phyloP scores from a whole-genome alignment of 30 jellyfish, hydroid and myxozoan genomes.

The Pelagia noctiluca region DNA sequence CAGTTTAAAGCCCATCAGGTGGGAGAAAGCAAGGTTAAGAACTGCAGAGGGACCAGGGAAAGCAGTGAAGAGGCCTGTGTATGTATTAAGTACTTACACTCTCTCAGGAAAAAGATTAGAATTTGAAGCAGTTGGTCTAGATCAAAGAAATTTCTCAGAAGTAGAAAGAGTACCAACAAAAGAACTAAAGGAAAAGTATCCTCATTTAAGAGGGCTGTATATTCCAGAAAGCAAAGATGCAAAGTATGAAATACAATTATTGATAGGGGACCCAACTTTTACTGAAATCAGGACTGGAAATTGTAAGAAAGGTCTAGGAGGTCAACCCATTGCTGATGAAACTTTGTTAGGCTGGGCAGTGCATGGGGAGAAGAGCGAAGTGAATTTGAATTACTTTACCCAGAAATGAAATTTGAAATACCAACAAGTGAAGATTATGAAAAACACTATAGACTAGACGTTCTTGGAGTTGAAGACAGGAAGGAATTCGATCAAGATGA shows the following conservation, averaged over 20 bases:
- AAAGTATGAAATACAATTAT: too few relatives aligned
- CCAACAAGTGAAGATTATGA: too few relatives aligned
- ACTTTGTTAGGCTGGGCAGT: slow-evolving; percentile 66
- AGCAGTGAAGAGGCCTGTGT: background rate
- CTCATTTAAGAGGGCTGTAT: too few relatives aligned
- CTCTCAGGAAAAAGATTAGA: too few relatives aligned
- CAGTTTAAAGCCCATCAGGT: background rate
- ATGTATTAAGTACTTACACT: background rate
- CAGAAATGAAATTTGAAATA: too few relatives aligned
- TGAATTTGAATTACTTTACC: slow-evolving; percentile 40
- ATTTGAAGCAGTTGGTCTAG: too few relatives aligned
- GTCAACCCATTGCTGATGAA: slow-evolving; percentile 67
- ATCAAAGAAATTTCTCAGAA: background rate
- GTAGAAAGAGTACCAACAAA: too few relatives aligned
- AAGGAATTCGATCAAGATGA: slow-evolving; percentile 52
- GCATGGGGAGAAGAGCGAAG: slow-evolving; percentile 28
- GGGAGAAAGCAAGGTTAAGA: slow-evolving; percentile 52
- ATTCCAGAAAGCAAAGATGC: too few relatives aligned
- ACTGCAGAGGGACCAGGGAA: slow-evolving; percentile 35
- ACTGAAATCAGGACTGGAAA: slow-evolving; percentile 53
- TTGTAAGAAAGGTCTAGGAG: slow-evolving; percentile 25
- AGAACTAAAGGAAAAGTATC: too few relatives aligned
- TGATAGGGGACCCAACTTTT: background rate
- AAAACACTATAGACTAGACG: too few relatives aligned
- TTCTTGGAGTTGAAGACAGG: slow-evolving; percentile 35